phyloP scores from a whole-genome alignment of 1,140 invertebrate genomes.

The Musca vetustissima region DNA sequence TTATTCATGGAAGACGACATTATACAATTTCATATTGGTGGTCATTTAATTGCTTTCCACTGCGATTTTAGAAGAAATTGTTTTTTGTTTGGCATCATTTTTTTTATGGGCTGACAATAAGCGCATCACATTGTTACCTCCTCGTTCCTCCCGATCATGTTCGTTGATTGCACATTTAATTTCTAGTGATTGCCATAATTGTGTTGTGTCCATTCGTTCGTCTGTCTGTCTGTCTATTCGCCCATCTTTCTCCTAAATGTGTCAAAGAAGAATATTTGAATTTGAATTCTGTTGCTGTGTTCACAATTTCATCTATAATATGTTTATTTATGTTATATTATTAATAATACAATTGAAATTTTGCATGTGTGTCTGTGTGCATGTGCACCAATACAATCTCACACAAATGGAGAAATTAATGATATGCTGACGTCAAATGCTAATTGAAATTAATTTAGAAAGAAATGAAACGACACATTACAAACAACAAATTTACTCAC shows the following conservation, averaged over 20 bases:
- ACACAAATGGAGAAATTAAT: slow-evolving; percentile 4
- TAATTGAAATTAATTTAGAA: slow-evolving; percentile 23
- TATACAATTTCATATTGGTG: too few species aligned
- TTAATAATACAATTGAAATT: not conserved
- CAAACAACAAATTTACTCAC: slow-evolving; percentile 2
- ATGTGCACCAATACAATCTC: too few species aligned
- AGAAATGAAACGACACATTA: slow-evolving; percentile 2
- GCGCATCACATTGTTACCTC: not conserved
- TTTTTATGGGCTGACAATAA: too few species aligned
- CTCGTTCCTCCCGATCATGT: not conserved
- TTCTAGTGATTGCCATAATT: not conserved
- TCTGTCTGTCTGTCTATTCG: not conserved
- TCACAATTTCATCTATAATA: slow-evolving; percentile 4
- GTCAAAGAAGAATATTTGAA: too few species aligned
- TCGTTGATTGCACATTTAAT: not conserved
- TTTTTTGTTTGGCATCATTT: too few species aligned
- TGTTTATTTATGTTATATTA: slow-evolving; percentile 21
- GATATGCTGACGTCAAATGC: slow-evolving; percentile 21
- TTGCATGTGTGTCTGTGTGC: not conserved
- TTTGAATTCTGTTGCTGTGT: too few species aligned
- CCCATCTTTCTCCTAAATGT: too few species aligned
- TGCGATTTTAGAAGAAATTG: too few species aligned
- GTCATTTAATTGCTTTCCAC: too few species aligned
- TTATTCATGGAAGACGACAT: not conserved
- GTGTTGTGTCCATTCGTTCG: not conserved